These are phyloP conservation scores for Perithous albicinctus DNA, from an alignment of 2,888 invertebrate species.

Conservation along the genomic window DNA sequence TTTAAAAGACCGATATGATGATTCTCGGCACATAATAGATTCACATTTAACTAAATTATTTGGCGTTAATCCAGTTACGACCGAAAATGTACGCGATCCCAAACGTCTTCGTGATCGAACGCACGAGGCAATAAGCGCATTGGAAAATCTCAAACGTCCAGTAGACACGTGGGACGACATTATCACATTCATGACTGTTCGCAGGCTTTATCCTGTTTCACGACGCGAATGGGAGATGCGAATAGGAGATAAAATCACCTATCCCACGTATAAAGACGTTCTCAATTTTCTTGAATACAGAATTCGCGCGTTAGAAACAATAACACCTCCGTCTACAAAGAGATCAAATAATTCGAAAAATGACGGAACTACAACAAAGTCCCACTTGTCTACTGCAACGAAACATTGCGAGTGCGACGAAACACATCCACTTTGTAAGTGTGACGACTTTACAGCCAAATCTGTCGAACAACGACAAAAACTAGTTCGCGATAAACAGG, in stretches of 20 bases:
- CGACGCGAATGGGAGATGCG: slow-evolving; percentile 60
- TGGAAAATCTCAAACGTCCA: slow-evolving; percentile 36
- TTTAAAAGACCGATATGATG: slow-evolving; percentile 48
- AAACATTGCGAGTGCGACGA: slow-evolving; percentile 18
- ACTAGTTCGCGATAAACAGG: background rate
- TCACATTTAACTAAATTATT: slow-evolving; percentile 9
- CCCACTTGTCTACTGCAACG: background rate
- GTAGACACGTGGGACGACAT: slow-evolving; percentile 52
- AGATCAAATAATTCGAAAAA: background rate
- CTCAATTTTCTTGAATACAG: slow-evolving; percentile 2
- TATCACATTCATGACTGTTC: slow-evolving; percentile 31
- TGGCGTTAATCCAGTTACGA: slow-evolving; percentile 16
- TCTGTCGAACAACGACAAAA: slow-evolving; percentile 14
- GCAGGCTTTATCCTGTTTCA: slow-evolving; percentile 38
- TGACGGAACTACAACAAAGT: background rate
- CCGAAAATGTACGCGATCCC: slow-evolving; percentile 19
- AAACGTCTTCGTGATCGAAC: slow-evolving; percentile 44
- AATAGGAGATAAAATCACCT: background rate
- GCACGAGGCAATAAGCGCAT: slow-evolving; percentile 6
- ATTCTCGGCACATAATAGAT: slow-evolving; percentile 25
- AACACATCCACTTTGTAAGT: background rate
- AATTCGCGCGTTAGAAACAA: slow-evolving; percentile 11
- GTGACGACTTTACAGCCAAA: background rate
- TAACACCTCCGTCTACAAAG: background rate
- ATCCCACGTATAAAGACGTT: background rate